These are phyloP conservation scores for Passer montanus DNA, from an alignment of 2,113 vertebrate species.

Conservation along the genomic window DNA sequence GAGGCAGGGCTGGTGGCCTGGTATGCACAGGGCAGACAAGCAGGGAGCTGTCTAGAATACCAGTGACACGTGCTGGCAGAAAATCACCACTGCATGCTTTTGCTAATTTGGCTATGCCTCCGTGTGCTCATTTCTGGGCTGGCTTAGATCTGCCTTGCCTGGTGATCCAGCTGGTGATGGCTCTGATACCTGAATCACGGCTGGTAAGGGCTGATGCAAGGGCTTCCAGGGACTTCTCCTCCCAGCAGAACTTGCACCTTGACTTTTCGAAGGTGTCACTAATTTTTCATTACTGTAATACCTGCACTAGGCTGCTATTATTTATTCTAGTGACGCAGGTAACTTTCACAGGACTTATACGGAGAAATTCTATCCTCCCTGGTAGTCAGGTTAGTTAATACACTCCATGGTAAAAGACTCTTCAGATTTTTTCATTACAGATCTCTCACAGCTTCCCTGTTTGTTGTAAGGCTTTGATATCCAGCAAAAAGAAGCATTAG, in stretches of 20 bases:
- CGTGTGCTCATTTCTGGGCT: background rate
- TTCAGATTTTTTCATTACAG: background rate
- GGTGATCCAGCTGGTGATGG: background rate
- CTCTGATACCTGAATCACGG: background rate
- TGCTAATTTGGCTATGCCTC: background rate
- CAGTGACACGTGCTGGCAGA: conserved; percentile 66
- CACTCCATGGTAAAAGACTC: background rate
- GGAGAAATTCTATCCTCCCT: background rate
- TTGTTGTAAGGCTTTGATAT: background rate
- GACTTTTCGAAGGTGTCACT: background rate
- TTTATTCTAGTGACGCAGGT: background rate
- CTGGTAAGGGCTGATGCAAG: background rate
- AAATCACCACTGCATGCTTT: conserved; percentile 40
- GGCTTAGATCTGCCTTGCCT: background rate
- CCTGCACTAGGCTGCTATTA: background rate
- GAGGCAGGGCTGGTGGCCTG: conserved; percentile 1
- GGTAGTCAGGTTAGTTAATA: background rate
- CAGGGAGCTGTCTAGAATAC: conserved; percentile 45
- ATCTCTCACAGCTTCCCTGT: background rate
- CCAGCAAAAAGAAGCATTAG: background rate
- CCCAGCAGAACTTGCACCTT: background rate
- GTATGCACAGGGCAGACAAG: background rate
- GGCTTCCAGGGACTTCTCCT: background rate
- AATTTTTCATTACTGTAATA: background rate
- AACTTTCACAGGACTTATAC: background rate